Conservation (phyloP, 2,888 invertebrate species). For the Meghimatium bilineatum region DNA sequence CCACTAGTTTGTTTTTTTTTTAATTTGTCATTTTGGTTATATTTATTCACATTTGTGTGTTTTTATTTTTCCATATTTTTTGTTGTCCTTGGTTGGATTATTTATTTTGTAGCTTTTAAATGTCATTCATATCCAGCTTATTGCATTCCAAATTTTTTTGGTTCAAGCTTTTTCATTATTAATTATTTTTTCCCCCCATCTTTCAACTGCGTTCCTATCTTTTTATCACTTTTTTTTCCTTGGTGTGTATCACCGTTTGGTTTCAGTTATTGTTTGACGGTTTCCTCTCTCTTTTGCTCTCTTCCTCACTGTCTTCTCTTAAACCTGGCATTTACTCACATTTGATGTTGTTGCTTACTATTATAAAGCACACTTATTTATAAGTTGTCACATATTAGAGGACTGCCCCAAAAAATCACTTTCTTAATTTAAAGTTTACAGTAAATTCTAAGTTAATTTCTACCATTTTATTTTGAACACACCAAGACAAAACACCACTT, state of each 20-base stretch:
- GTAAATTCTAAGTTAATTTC: too few species aligned
- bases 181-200: neutral
- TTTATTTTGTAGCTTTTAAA: constrained; percentile 23
- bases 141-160: neutral
- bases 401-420: too few species aligned
- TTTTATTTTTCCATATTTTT: neutral
- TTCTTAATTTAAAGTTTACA: too few species aligned
- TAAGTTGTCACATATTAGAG: neutral
- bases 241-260: neutral
- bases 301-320: neutral
- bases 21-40: constrained; percentile 21
- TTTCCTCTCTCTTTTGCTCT: neutral
- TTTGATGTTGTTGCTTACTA: neutral
- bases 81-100: constrained; percentile 17
- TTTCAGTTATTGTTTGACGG: constrained; percentile 15
- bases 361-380: neutral
- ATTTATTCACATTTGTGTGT: neutral
- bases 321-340: neutral
- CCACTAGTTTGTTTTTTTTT: neutral
- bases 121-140: neutral
- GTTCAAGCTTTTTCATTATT: neutral
- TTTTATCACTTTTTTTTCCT: neutral
- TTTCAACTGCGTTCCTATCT: neutral
- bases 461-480: too few species aligned
- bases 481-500: too few species aligned